A percentile compares a stretch with the other conserved stretches of the same genome.
Evolutionary conservation across 2,888 invertebrate species (phyloP).

Genomic region (Alitta virens): DNA sequence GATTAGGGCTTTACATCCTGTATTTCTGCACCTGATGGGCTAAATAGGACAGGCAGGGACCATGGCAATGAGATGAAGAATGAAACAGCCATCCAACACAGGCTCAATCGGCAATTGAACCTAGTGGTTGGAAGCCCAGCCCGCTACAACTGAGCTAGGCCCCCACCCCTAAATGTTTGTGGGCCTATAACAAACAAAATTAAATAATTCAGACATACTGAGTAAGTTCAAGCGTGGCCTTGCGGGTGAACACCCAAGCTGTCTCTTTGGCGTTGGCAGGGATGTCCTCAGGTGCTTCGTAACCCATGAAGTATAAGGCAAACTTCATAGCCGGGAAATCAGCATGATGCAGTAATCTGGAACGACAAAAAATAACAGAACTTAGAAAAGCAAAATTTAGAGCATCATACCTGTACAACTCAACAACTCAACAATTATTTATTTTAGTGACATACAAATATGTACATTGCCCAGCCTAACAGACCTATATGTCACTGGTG

Average conservation of each 20-base stretch:
- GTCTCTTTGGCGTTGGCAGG: slow-evolving; percentile 71
- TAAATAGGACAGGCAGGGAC: slow-evolving; percentile 58
- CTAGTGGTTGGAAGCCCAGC: neutral
- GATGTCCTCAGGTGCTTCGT: slow-evolving; percentile 73
- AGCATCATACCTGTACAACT: too few species aligned
- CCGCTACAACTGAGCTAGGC: neutral
- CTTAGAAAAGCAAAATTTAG: too few species aligned
- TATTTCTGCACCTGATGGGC: slow-evolving; percentile 96
- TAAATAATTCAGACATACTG: slow-evolving; percentile 67
- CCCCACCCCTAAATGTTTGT: neutral
- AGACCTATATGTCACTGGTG: too few species aligned
- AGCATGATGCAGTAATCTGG: slow-evolving; percentile 73
- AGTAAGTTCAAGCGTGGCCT: slow-evolving; percentile 86
- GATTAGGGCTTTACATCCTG: too few species aligned
- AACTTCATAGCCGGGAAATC: slow-evolving; percentile 89
- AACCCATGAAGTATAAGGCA: slow-evolving; percentile 88
- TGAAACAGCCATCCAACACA: too few species aligned
- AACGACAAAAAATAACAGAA: slow-evolving; percentile 14
- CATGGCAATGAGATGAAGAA: too few species aligned
- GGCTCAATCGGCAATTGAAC: neutral
- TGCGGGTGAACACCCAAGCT: slow-evolving; percentile 77
- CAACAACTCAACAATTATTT: too few species aligned
- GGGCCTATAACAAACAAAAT: neutral
- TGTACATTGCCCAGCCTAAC: too few species aligned
- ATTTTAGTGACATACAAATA: too few species aligned